Evolutionary conservation across 2,797 vertebrate species (phyloP).

Genomic region (Trachurus trachurus): DNA sequence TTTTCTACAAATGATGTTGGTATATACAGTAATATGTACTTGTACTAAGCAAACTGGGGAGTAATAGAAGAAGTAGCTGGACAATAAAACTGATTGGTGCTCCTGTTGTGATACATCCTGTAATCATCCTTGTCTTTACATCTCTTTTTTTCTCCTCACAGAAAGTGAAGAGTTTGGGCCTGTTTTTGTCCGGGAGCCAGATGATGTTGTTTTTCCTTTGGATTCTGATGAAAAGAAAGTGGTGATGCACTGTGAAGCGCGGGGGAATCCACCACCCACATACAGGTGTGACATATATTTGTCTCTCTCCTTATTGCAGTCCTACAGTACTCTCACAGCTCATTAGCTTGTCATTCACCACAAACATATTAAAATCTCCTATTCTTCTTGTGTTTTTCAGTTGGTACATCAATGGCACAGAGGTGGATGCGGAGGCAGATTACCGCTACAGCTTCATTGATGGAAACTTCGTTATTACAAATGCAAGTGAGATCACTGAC

Average conservation of each 20-base stretch:
- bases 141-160: slow-evolving; percentile 64
- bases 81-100: slow-evolving; percentile 25
- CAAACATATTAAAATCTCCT: slow-evolving; percentile 12
- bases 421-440: slow-evolving; percentile 88
- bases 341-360: slow-evolving; percentile 37
- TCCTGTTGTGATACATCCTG: slow-evolving; percentile 42
- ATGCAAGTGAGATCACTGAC: slow-evolving; percentile 90
- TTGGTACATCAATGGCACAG: slow-evolving; percentile 94
- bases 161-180: slow-evolving; percentile 94
- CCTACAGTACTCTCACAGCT: slow-evolving; percentile 20
- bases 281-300: slow-evolving; percentile 89
- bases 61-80: slow-evolving; percentile 43
- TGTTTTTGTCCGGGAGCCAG: slow-evolving; percentile 93
- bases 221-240: slow-evolving; percentile 95
- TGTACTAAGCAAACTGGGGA: slow-evolving; percentile 19
- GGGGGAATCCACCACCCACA: slow-evolving; percentile 89
- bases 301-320: slow-evolving; percentile 26
- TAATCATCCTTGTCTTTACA: slow-evolving; percentile 26
- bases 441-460: slow-evolving; percentile 92
- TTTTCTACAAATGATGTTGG: slow-evolving; percentile 9
- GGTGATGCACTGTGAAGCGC: slow-evolving; percentile 92
- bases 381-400: slow-evolving; percentile 80
- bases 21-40: slow-evolving; percentile 19
- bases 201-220: slow-evolving; percentile 91
- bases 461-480: slow-evolving; percentile 92